These are phyloP conservation scores for Torymus auratus DNA, from an alignment of 2,888 invertebrate genomes.

Conservation along the genomic window DNA sequence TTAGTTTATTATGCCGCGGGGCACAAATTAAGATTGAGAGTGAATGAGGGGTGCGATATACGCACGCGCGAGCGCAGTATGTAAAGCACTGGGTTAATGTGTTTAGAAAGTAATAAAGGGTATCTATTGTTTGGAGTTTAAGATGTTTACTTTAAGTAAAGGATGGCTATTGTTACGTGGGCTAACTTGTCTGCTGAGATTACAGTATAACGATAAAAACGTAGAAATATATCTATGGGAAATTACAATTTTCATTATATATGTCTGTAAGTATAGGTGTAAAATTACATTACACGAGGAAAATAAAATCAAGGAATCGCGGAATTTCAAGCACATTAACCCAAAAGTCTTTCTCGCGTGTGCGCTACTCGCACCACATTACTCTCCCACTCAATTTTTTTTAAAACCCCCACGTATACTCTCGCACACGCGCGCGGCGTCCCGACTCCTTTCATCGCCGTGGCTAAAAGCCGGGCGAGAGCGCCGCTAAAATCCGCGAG, in stretches of 20 bases:
- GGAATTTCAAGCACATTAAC: too few relatives aligned
- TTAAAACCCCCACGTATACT: neutral
- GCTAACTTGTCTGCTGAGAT: neutral
- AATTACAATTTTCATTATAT: too few relatives aligned
- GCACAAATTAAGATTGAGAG: slow-evolving; percentile 32
- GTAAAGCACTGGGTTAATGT: slow-evolving; percentile 13
- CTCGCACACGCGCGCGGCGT: neutral
- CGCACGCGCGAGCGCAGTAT: neutral
- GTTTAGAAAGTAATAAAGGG: slow-evolving; percentile 27
- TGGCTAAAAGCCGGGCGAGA: slow-evolving; percentile 28
- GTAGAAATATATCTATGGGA: too few relatives aligned
- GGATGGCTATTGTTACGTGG: neutral
- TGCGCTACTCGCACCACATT: slow-evolving; percentile 2
- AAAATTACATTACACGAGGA: too few relatives aligned
- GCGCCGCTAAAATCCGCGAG: slow-evolving; percentile 21
- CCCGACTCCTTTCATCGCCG: slow-evolving; percentile 42
- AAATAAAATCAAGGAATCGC: too few relatives aligned
- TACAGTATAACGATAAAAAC: too few relatives aligned
- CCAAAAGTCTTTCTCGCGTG: slow-evolving; percentile 8
- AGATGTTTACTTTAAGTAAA: too few relatives aligned
- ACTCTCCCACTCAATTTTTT: slow-evolving; percentile 9
- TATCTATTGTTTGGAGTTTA: neutral
- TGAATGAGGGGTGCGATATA: slow-evolving; percentile 17
- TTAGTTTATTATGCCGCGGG: slow-evolving; percentile 21
- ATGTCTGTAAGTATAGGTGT: too few relatives aligned